Evolutionary conservation across 2,113 vertebrate species (phyloP), one percentile per base, ranked within the genome.

Genomic region (Neotragus moschatus): DNA sequence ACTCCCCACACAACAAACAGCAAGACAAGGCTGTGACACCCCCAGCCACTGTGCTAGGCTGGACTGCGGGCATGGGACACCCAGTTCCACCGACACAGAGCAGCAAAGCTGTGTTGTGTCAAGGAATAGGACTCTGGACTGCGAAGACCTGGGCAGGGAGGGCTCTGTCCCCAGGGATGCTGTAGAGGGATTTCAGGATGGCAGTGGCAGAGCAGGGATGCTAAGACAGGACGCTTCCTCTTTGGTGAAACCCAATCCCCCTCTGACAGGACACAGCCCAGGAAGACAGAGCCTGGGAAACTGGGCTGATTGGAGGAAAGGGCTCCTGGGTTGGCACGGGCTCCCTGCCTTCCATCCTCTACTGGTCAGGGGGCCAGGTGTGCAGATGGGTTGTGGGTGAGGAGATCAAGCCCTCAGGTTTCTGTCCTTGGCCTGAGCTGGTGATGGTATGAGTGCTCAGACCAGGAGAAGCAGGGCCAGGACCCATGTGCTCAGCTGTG

Each of bases 321-420:
- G 45, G 30, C 16, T 45, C 9, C 43, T 0, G 0, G 33, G 10
- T 16, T 43, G 30, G 26, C 47, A 11, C 3, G 5, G 7, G 2
- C 60, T n/a, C 53, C 45, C 21, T 14, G 36, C 8, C 36, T 25
- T 56, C 56, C 25, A 9, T 39, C 19, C 70, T n/a, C 79, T 11
- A n/a, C 16, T 9, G 12, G 87, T 25, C 47, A 13, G 25, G 15
- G 43, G 26, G 14, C 7, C 11, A 61, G 51, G 21, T 1, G 49
- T 26, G 30, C 12, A 33, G 7, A 21, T 9, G 13, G 58, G 60
- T 4, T 70, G 45, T 26, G 15, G 9, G 36, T 84, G 53, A 70
- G 81, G 15, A 1, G 2, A 82, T 11, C 26, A 28, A n/a, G 49
- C 39, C 33, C 60, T 47, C 17, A 11, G 43, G 6, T n/a, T 61